A percentile compares a stretch with the other conserved stretches of the same genome.
These are phyloP conservation scores for Drosophila rubida DNA, from an alignment of 2,888 invertebrate genomes.

Conservation along the genomic window DNA sequence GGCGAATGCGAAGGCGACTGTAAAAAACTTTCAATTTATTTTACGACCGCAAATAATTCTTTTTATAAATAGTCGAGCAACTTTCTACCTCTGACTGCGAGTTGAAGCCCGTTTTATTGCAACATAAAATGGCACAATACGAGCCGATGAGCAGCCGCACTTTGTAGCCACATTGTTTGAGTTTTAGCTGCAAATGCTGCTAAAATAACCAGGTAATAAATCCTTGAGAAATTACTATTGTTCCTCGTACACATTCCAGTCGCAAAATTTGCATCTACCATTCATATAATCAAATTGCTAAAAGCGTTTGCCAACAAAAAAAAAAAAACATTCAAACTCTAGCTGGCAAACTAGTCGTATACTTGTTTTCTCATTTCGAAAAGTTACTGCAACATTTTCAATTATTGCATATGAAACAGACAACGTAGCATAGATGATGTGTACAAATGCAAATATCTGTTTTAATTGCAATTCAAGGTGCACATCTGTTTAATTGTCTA, in stretches of 20 bases:
- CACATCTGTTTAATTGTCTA: no score
- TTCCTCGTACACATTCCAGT: not conserved
- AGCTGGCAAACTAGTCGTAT: no score
- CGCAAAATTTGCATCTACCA: not conserved
- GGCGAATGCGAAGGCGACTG: slow-evolving; percentile 7
- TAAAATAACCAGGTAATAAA: slow-evolving; percentile 15
- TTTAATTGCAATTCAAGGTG: not conserved
- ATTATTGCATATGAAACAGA: no score
- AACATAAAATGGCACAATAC: slow-evolving; percentile 12
- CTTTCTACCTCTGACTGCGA: not conserved
- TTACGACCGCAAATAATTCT: slow-evolving; percentile 24
- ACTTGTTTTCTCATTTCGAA: no score
- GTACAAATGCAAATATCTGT: not conserved
- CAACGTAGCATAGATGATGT: no score
- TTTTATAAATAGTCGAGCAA: slow-evolving; percentile 22
- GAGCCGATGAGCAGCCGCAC: not conserved
- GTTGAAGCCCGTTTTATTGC: not conserved
- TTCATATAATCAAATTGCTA: not conserved
- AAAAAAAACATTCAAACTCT: not conserved
- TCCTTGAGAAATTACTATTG: slow-evolving; percentile 7
- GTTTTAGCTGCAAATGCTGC: slow-evolving; percentile 6
- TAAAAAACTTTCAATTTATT: slow-evolving; percentile 23
- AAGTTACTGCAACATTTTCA: no score
- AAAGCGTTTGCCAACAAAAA: not conserved
- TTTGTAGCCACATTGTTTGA: slow-evolving; percentile 23